Evolutionary conservation across 2,113 vertebrate species (phyloP), one percentile per base, ranked within the genome.

Genomic region (Tachuris rubrigastra): DNA sequence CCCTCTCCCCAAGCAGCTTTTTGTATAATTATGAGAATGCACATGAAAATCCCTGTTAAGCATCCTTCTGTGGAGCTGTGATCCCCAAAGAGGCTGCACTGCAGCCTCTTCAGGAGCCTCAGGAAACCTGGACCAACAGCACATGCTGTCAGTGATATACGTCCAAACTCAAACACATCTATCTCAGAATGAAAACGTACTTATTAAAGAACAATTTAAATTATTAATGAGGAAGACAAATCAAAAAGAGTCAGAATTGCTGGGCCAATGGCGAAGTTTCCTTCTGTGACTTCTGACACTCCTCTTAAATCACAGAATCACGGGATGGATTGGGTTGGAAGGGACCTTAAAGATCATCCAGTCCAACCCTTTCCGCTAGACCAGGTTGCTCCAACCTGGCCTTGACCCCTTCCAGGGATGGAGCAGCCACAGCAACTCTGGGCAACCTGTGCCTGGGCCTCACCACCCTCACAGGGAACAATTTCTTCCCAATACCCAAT

Each of bases 1-100:
- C 41, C 6, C 30, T 15, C 35, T 75, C n/a, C 41, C 28, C 20
- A 10, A 0, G 0, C 21, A 68, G 41, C 24, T 55, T 77, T 78
- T 59, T 60, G 31, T 67, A 21, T 14, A 69, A 68, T 52, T 69
- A 47, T 55, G 25, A 89, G 65, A 65, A 78, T 87, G 81, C 18
- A 39, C 12, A 14, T 4, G 35, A 42, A 83, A 87, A 87, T 28
- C 50, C 9, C 2, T 5, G 27, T 44, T 28, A 62, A 77, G n/a
- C 16, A 23, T 53, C 56, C 47, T 63, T 22, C 50, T 39, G 63
- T 24, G 31, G 56, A 75, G 76, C 56, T 55, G 46, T 17, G 28
- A 75, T 22, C 47, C 53, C 0, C 0, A 35, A 28, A 33, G 25
- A 15, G 24, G 49, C 24, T 50, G 49, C 49, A 50, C 14, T 27